Evolutionary conservation across 2,113 vertebrate species (phyloP).

Genomic region (Neomonachus schauinslandi): DNA sequence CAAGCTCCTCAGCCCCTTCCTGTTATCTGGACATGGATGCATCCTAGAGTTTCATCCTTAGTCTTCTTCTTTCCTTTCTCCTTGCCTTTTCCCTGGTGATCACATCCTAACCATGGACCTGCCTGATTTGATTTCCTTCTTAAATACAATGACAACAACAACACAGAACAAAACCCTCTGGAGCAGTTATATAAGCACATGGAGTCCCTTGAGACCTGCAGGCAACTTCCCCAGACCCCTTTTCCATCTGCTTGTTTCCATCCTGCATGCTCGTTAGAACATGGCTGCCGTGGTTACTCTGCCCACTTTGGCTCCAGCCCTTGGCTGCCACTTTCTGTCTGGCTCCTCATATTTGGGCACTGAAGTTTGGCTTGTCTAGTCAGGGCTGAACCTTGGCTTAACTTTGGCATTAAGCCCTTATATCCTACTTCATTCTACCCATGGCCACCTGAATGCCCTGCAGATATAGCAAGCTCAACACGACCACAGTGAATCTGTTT

Average conservation of each 20-base stretch:
- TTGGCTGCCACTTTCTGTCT: not conserved
- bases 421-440: not conserved
- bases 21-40: not conserved
- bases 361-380: not conserved
- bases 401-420: not conserved
- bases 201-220: not conserved
- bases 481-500: not conserved
- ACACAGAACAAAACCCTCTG: not conserved
- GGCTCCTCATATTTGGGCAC: not conserved
- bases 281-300: not conserved
- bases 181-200: not conserved
- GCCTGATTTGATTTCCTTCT: conserved; percentile 28
- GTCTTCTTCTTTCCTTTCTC: not conserved
- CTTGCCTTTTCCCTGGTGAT: not conserved
- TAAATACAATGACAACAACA: not conserved
- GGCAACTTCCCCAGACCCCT: not conserved
- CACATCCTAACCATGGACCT: not conserved
- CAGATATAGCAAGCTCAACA: not conserved
- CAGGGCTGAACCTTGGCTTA: not conserved
- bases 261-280: not conserved
- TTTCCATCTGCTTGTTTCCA: not conserved
- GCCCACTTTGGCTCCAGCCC: not conserved
- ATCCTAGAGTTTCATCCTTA: not conserved
- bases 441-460: not conserved
- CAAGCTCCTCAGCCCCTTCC: not conserved